Evolutionary conservation across 1,140 invertebrate genomes (phyloP).

Genomic region (Leptinotarsa defecta): DNA sequence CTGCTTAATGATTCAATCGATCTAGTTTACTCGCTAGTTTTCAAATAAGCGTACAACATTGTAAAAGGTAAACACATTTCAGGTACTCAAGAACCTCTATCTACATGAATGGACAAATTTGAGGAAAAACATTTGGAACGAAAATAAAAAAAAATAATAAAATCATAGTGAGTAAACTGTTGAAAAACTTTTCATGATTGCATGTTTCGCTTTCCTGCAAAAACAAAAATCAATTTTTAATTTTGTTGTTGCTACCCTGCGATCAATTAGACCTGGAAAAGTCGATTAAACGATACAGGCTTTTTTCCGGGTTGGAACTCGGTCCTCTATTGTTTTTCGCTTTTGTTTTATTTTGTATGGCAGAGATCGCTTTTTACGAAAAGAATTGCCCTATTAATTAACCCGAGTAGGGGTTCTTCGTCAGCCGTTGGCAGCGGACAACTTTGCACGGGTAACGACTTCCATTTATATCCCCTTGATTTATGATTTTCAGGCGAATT

Average conservation of each 20-base stretch:
- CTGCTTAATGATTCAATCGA: too few relatives aligned
- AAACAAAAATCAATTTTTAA: not conserved
- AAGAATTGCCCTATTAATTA: slow-evolving; percentile 24
- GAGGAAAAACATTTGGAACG: too few relatives aligned
- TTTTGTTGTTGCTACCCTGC: not conserved
- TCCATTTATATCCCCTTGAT: slow-evolving; percentile 14
- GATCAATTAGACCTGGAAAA: not conserved
- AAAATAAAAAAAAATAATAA: too few relatives aligned
- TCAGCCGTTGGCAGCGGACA: slow-evolving; percentile 14
- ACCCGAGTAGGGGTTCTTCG: slow-evolving; percentile 17
- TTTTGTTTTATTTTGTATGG: slow-evolving; percentile 15
- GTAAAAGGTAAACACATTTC: too few relatives aligned
- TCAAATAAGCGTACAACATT: too few relatives aligned
- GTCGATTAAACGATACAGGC: not conserved
- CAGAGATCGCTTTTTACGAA: slow-evolving; percentile 9
- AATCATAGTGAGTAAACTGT: too few relatives aligned
- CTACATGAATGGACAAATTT: too few relatives aligned
- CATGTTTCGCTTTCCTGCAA: too few relatives aligned
- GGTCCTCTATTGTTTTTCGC: slow-evolving; percentile 12
- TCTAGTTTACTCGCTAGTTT: too few relatives aligned
- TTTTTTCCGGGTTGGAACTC: not conserved
- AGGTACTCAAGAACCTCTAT: too few relatives aligned
- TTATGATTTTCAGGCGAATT: slow-evolving; percentile 1
- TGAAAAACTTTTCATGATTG: too few relatives aligned
- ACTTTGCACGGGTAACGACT: slow-evolving; percentile 19